Percentiles rank a stretch among this genome's conserved stretches.
phyloP scores from a whole-genome alignment of 2,113 vertebrate species.

The Abramis brama region DNA sequence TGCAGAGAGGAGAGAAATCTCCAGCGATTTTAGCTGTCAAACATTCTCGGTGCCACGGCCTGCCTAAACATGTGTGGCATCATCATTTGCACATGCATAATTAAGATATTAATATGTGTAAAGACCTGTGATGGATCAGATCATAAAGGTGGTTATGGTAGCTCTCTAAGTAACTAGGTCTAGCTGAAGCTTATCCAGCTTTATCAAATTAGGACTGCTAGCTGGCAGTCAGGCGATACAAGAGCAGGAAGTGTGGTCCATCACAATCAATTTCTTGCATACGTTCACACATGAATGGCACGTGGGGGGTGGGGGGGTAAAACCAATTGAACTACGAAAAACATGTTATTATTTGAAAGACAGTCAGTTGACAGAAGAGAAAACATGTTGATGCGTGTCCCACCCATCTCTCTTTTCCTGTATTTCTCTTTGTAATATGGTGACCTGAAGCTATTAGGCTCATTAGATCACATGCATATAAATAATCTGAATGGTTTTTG shows the following conservation, averaged over 20 bases:
- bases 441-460: not conserved
- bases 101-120: slow-evolving; percentile 6
- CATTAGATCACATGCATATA: not conserved
- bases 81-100: not conserved
- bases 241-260: slow-evolving; percentile 70
- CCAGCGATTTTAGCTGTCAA: slow-evolving; percentile 21
- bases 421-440: not conserved
- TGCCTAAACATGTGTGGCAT: slow-evolving; percentile 4
- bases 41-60: slow-evolving; percentile 7
- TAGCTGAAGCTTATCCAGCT: not conserved
- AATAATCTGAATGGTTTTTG: not conserved
- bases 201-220: slow-evolving; percentile 45
- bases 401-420: slow-evolving; percentile 26
- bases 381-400: slow-evolving; percentile 35
- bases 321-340: slow-evolving; percentile 20
- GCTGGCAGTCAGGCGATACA: slow-evolving; percentile 58
- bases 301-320: not conserved
- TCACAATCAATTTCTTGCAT: slow-evolving; percentile 39
- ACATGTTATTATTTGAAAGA: slow-evolving; percentile 33
- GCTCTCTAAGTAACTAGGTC: not conserved
- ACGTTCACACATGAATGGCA: slow-evolving; percentile 2
- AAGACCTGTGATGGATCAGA: not conserved
- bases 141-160: not conserved
- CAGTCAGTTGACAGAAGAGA: not conserved
- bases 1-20: slow-evolving; percentile 29